Conservation (phyloP, 1,140 invertebrate species). For the Apolygus lucorum region DNA sequence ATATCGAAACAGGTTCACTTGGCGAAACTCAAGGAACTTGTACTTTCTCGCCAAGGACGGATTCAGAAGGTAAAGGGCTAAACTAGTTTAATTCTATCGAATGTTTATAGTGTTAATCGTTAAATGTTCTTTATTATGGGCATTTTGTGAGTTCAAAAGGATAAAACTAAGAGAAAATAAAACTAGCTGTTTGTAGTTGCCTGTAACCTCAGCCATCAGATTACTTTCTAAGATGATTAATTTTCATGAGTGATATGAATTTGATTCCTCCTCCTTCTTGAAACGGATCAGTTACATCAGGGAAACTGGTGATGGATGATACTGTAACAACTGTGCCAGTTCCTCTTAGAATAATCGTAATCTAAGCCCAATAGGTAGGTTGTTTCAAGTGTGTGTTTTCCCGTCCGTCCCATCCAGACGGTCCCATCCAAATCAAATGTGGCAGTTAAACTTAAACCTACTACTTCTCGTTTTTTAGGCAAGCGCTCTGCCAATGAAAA, state of each 20-base stretch:
- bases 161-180: not conserved
- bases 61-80: slow-evolving; percentile 60
- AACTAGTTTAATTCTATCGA: slow-evolving; percentile 1
- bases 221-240: not conserved
- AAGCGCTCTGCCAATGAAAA: no score
- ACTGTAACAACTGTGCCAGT: no score
- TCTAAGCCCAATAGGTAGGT: no score
- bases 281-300: no score
- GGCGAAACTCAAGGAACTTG: slow-evolving; percentile 44
- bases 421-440: no score
- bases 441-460: no score
- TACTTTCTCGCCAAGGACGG: slow-evolving; percentile 69
- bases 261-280: no score
- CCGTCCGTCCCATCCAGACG: no score
- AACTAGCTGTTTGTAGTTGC: not conserved
- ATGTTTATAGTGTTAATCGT: not conserved
- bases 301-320: no score
- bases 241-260: slow-evolving; percentile 12
- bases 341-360: no score
- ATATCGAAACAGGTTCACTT: slow-evolving; percentile 38
- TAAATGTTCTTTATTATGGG: not conserved
- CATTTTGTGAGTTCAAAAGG: not conserved
- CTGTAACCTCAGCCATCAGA: not conserved
- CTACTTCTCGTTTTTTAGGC: no score
- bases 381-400: no score